phyloP scores from a whole-genome alignment of 1,140 invertebrate species.

The Magallana ariakensis region DNA sequence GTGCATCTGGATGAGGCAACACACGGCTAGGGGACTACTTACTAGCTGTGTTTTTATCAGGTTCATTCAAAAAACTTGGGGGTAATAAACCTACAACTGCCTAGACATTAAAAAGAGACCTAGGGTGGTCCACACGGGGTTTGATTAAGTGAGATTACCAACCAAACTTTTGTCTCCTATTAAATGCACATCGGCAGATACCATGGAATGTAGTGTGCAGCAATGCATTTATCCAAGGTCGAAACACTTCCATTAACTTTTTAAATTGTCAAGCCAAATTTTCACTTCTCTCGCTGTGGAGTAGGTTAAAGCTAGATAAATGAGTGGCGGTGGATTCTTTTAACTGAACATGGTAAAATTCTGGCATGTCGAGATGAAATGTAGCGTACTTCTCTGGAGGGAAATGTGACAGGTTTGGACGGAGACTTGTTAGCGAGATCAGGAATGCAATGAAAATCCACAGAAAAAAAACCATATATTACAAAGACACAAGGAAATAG shows the following conservation, averaged over 20 bases:
- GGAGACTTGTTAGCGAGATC: slow-evolving; percentile 13
- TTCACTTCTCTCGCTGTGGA: slow-evolving; percentile 9
- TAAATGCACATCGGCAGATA: slow-evolving; percentile 12
- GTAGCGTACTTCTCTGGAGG: neutral
- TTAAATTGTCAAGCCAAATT: slow-evolving; percentile 29
- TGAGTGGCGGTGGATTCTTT: slow-evolving; percentile 18
- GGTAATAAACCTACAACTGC: neutral
- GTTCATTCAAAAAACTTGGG: slow-evolving; percentile 14
- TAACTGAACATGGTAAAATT: slow-evolving; percentile 18
- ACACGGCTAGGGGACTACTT: neutral
- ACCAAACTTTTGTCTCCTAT: slow-evolving; percentile 27
- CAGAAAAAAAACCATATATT: slow-evolving; percentile 30
- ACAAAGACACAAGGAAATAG: slow-evolving; percentile 34
- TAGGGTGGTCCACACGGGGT: slow-evolving; percentile 11
- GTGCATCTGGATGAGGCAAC: neutral
- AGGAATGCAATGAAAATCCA: slow-evolving; percentile 25
- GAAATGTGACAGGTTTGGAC: slow-evolving; percentile 27
- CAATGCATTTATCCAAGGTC: slow-evolving; percentile 26
- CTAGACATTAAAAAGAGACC: slow-evolving; percentile 6
- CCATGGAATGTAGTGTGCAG: slow-evolving; percentile 19
- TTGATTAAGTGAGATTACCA: slow-evolving; percentile 33
- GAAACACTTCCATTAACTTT: slow-evolving; percentile 38
- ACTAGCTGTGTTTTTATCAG: slow-evolving; percentile 17
- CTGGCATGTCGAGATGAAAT: neutral
- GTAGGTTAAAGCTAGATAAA: slow-evolving; percentile 23